Conservation (phyloP, 2,888 invertebrate genomes). For the Macaria notata region DNA sequence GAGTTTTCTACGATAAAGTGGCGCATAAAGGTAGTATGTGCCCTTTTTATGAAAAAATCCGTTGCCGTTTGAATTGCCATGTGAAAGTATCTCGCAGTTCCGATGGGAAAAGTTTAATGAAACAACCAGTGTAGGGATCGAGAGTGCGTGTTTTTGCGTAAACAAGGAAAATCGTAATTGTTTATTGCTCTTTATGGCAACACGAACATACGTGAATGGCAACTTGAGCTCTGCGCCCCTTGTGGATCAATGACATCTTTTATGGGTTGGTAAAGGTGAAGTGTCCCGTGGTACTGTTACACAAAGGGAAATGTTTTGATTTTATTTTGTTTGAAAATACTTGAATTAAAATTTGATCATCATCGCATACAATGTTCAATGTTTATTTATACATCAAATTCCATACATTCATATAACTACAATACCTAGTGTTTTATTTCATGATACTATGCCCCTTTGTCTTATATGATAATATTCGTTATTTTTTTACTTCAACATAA, state of each 20-base stretch:
- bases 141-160: constrained; percentile 26
- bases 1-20: constrained; percentile 45
- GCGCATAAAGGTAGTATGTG: constrained; percentile 47
- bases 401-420: too few species aligned
- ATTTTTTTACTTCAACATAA: too few species aligned
- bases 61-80: constrained; percentile 56
- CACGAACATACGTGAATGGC: constrained; percentile 2
- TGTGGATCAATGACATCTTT: too few species aligned
- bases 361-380: too few species aligned
- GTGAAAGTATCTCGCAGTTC: constrained; percentile 42
- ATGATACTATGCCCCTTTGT: too few species aligned
- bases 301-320: too few species aligned
- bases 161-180: constrained; percentile 23
- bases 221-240: not conserved
- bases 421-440: too few species aligned
- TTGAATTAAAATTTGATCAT: too few species aligned
- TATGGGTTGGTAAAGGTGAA: not conserved
- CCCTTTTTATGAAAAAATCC: constrained; percentile 59
- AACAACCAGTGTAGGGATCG: constrained; percentile 38
- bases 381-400: too few species aligned
- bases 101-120: constrained; percentile 47
- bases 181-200: constrained; percentile 22
- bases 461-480: too few species aligned
- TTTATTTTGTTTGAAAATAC: too few species aligned
- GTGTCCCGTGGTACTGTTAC: not conserved